Evolutionary conservation across 2,888 invertebrate genomes (phyloP), one percentile per base, ranked within the genome.

Genomic region (Epinotia demarniana): DNA sequence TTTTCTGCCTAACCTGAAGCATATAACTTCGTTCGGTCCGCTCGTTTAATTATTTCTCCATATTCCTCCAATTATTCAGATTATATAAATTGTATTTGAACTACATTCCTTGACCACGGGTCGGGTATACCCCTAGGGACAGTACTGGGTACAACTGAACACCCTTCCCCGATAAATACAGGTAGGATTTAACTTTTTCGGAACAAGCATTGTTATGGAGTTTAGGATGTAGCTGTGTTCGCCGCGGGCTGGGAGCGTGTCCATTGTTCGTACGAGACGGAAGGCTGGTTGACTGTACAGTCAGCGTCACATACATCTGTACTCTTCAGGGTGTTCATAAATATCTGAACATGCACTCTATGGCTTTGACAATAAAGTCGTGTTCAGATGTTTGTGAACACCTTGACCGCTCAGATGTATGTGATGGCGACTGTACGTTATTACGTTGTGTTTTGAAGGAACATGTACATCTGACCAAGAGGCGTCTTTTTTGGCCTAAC

Each of bases 171-270:
- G 13, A 53, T n/a, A n/a, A 8, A n/a, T n/a, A 53, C 16, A 53
- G 53, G 53, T 53, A 53, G n/a, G 53, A 53, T 53, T 53, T n/a
- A 53, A 53, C n/a, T 53, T 53, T 53, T n/a, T 53, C 53, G n/a
- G 53, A 53, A 53, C 53, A 53, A 53, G n/a, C 53, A 6, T 53
- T 53, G 53, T 53, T 53, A 53, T n/a, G n/a, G 53, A 53, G 53
- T 53, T 53, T 53, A n/a, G 53, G 53, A 53, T 53, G n/a, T 53
- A 13, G n/a, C 8, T 53, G 53, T 53, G 53, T n/a, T 53, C 13
- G 53, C 53, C n/a, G 53, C 53, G 53, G 53, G 53, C n/a, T 4
- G n/a, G n/a, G n/a, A 6, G 53, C 1, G 53, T 53, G 53, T 13
- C 53, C 53, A 8, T 53, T 53, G n/a, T 53, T 2, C 8, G n/a